Percentiles rank a stretch among this genome's conserved stretches.
Conservation (phyloP, 64 coral and sea anemone species). For the Stylophora pistillata region DNA sequence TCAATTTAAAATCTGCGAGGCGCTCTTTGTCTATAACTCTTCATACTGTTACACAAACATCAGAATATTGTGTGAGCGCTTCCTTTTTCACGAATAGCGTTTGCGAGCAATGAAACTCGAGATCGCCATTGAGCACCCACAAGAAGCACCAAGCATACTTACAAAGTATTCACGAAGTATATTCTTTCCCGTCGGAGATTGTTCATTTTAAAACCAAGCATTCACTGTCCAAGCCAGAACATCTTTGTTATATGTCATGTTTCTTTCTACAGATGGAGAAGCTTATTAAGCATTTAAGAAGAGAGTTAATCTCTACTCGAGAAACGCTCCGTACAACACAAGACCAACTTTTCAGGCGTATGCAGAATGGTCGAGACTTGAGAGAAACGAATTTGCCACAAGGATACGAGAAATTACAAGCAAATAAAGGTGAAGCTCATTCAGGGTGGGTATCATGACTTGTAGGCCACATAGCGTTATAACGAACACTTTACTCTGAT, state of each 20-base stretch:
- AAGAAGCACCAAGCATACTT: too few species aligned
- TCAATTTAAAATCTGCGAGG: too few species aligned
- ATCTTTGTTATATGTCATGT: background rate
- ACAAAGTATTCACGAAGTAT: too few species aligned
- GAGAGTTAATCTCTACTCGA: slow-evolving; percentile 46
- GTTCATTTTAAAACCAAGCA: too few species aligned
- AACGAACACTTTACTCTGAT: background rate
- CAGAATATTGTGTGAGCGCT: too few species aligned
- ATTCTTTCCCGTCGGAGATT: too few species aligned
- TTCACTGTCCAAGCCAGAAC: too few species aligned
- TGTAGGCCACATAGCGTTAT: background rate
- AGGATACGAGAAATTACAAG: background rate
- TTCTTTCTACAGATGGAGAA: slow-evolving; percentile 52
- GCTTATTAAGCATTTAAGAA: slow-evolving; percentile 25
- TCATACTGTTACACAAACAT: too few species aligned
- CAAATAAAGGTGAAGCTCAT: background rate
- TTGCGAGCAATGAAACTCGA: too few species aligned
- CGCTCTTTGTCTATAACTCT: too few species aligned
- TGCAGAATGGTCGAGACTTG: background rate
- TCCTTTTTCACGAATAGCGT: too few species aligned
- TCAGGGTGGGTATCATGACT: background rate
- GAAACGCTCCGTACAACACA: slow-evolving; percentile 44
- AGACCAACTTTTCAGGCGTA: slow-evolving; percentile 47
- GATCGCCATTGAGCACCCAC: too few species aligned
- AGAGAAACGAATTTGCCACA: background rate